phyloP scores from a whole-genome alignment of 2,797 vertebrate species.

The Pygocentrus nattereri region DNA sequence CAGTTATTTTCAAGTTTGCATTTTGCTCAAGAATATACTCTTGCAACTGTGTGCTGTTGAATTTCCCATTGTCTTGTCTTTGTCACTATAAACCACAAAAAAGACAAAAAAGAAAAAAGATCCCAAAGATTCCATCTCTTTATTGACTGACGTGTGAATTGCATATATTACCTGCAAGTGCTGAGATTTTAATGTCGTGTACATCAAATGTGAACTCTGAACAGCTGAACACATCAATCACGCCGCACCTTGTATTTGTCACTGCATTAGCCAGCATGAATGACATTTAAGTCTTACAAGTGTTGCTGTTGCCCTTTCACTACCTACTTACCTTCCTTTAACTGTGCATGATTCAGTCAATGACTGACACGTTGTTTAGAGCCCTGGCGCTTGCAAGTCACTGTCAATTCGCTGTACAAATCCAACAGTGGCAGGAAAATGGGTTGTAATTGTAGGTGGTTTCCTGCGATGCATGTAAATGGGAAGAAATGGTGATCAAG shows the following conservation, averaged over 20 bases:
- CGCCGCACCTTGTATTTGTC: constrained; percentile 78
- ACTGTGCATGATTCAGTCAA: constrained; percentile 78
- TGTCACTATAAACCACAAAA: background rate
- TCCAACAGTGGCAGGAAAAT: constrained; percentile 49
- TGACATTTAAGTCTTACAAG: constrained; percentile 85
- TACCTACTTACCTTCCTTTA: constrained; percentile 78
- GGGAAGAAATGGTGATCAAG: constrained; percentile 58
- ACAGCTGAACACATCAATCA: constrained; percentile 75
- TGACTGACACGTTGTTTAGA: constrained; percentile 75
- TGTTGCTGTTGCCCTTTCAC: constrained; percentile 75
- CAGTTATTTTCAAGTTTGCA: background rate
- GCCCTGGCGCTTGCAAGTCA: constrained; percentile 44
- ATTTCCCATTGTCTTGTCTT: background rate
- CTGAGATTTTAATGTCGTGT: constrained; percentile 61
- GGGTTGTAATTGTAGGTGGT: constrained; percentile 61
- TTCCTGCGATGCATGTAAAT: constrained; percentile 60
- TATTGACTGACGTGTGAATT: constrained; percentile 50
- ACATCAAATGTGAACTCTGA: constrained; percentile 83
- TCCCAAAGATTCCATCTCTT: background rate
- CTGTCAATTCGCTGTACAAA: constrained; percentile 47
- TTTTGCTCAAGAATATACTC: background rate
- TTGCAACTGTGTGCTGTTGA: background rate
- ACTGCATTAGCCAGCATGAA: constrained; percentile 82
- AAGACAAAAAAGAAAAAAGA: background rate
- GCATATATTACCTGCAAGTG: constrained; percentile 57